These are phyloP conservation scores for Collichthys lucidus DNA, from an alignment of 2,113 vertebrate species.

Conservation along the genomic window DNA sequence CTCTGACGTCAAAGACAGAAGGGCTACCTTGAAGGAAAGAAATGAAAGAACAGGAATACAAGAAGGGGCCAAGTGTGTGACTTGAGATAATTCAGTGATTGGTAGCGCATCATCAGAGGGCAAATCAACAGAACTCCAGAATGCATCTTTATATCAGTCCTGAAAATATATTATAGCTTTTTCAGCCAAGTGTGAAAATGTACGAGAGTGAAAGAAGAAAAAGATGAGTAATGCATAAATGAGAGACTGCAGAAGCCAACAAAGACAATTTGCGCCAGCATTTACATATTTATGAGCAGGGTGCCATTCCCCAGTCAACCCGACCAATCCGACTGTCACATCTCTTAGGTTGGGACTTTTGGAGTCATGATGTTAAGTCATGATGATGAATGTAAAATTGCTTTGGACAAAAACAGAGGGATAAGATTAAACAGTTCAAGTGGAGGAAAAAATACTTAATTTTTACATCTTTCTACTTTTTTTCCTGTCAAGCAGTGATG, in stretches of 20 bases:
- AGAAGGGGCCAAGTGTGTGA: background rate
- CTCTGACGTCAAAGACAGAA: background rate
- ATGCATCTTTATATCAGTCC: background rate
- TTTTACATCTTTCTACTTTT: too few relatives aligned
- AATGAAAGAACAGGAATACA: background rate
- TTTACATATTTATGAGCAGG: background rate
- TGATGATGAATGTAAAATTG: too few relatives aligned
- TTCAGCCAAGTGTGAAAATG: background rate
- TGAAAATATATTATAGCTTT: constrained; percentile 2
- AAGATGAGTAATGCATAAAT: background rate
- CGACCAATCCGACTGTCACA: background rate
- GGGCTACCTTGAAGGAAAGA: background rate
- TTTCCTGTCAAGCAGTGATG: too few relatives aligned
- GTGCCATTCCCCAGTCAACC: too few relatives aligned
- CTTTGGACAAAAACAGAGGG: too few relatives aligned
- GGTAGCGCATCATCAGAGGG: background rate
- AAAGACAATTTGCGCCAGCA: background rate
- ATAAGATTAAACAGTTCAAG: too few relatives aligned
- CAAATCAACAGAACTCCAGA: background rate
- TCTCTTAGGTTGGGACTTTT: background rate
- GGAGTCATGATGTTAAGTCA: background rate
- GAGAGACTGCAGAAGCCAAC: background rate
- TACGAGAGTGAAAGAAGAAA: background rate
- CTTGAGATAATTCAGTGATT: background rate
- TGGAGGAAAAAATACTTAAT: too few relatives aligned